These are phyloP conservation scores for Athalia cordata DNA, from an alignment of 2,888 invertebrate genomes.

Conservation along the genomic window DNA sequence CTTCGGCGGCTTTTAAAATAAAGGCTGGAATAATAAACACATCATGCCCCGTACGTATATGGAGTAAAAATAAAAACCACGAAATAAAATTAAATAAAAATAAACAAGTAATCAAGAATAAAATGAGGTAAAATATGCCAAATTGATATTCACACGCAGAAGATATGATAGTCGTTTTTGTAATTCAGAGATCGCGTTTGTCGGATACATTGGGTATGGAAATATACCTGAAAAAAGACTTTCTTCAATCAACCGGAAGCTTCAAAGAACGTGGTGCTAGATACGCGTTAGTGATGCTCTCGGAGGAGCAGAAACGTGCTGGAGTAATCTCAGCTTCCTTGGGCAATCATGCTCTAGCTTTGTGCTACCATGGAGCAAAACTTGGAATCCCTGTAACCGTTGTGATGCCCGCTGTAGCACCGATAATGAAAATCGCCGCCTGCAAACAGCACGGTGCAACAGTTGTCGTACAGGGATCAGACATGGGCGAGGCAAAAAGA, in stretches of 20 bases:
- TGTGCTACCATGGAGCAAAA: slow-evolving; percentile 82
- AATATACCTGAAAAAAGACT: slow-evolving; percentile 95
- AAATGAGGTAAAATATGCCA: neutral
- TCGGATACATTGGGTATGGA: slow-evolving; percentile 88
- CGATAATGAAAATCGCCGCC: slow-evolving; percentile 95
- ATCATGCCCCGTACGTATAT: slow-evolving; percentile 85
- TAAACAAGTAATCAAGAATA: neutral
- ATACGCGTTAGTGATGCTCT: slow-evolving; percentile 86
- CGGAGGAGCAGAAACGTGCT: slow-evolving; percentile 80
- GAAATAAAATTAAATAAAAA: neutral
- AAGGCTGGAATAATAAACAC: slow-evolving; percentile 88
- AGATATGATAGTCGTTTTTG: neutral
- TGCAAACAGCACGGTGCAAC: slow-evolving; percentile 90
- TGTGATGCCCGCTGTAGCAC: slow-evolving; percentile 96
- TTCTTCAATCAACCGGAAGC: slow-evolving; percentile 95
- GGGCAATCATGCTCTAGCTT: slow-evolving; percentile 93
- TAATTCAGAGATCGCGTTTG: slow-evolving; percentile 85
- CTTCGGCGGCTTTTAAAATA: slow-evolving; percentile 92
- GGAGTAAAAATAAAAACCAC: neutral
- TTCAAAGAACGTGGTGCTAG: slow-evolving; percentile 97
- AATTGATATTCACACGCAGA: neutral
- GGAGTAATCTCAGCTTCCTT: slow-evolving; percentile 96
- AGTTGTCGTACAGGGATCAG: slow-evolving; percentile 87
- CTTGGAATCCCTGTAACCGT: slow-evolving; percentile 82
- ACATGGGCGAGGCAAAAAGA: slow-evolving; percentile 90